Conservation (phyloP, 1,140 invertebrate genomes). For the Ditylenchus dipsaci region DNA sequence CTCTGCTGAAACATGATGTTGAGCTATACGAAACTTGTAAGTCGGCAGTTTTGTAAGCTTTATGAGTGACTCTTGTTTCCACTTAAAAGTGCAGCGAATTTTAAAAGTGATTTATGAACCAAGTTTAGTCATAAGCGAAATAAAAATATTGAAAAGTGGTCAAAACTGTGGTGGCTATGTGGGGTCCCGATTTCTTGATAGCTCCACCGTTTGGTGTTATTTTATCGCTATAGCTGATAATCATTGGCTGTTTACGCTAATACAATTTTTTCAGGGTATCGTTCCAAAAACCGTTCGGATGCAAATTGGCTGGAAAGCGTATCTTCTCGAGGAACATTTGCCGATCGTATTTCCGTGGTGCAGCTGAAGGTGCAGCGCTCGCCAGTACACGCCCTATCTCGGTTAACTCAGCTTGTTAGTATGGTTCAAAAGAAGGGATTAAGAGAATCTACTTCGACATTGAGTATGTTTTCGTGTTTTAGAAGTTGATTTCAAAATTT, state of each 20-base stretch:
- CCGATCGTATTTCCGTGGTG: slow-evolving; percentile 78
- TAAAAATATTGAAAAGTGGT: no score
- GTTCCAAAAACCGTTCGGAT: slow-evolving; percentile 17
- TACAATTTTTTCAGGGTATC: slow-evolving; percentile 24
- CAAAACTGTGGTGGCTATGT: no score
- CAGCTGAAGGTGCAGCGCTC: slow-evolving; percentile 78
- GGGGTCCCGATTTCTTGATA: no score
- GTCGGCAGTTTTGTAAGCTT: neutral
- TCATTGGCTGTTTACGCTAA: no score
- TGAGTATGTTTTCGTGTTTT: slow-evolving; percentile 60
- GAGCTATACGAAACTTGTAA: neutral
- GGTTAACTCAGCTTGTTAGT: slow-evolving; percentile 69
- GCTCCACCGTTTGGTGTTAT: no score
- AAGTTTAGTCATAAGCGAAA: no score
- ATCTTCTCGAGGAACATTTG: slow-evolving; percentile 29
- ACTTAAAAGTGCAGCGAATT: no score
- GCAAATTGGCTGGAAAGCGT: slow-evolving; percentile 38
- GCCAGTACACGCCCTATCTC: slow-evolving; percentile 72
- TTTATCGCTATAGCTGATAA: no score
- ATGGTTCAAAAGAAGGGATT: slow-evolving; percentile 78
- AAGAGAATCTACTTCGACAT: slow-evolving; percentile 69
- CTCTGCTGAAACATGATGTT: neutral
- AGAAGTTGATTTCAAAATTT: neutral
- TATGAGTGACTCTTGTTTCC: no score
- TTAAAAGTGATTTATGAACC: no score